Percentiles rank a stretch among this genome's conserved stretches.
phyloP scores from a whole-genome alignment of 2,888 invertebrate genomes.

The Oscheius sp. region DNA sequence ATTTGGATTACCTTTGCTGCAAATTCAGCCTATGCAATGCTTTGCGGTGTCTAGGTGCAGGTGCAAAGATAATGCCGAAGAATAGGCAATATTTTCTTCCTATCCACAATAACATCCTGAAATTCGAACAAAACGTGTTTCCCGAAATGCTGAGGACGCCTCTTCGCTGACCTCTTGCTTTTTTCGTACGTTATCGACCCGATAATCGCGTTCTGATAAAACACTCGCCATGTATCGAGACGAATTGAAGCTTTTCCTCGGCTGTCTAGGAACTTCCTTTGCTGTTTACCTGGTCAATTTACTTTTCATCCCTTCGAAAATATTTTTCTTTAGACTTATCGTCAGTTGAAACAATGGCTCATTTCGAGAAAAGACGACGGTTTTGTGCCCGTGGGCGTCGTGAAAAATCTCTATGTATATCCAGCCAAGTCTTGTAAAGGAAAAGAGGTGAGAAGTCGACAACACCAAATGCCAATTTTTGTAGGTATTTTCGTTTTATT shows the following conservation, averaged over 20 bases:
- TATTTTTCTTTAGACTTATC: constrained; percentile 6
- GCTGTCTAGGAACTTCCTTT: constrained; percentile 44
- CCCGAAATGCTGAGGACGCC: too few species aligned
- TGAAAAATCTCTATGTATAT: constrained; percentile 55
- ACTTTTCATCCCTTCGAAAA: constrained; percentile 7
- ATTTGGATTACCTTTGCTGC: too few species aligned
- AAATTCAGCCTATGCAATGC: too few species aligned
- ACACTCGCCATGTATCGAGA: constrained; percentile 13
- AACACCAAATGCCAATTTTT: neutral
- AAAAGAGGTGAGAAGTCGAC: constrained; percentile 37
- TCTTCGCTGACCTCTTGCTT: too few species aligned
- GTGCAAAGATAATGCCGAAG: too few species aligned
- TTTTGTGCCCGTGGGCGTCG: constrained; percentile 51
- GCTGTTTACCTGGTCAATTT: constrained; percentile 46
- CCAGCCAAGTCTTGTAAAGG: constrained; percentile 66
- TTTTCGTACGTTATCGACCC: too few species aligned
- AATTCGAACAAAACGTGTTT: too few species aligned
- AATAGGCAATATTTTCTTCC: too few species aligned
- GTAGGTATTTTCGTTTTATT: constrained; percentile 60
- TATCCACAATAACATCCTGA: too few species aligned
- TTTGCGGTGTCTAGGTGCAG: too few species aligned
- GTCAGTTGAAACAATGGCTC: neutral
- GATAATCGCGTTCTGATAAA: neutral
- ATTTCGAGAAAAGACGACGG: neutral
- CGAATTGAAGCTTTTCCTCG: constrained; percentile 43